phyloP scores from a whole-genome alignment of 2,888 invertebrate species.

The Bembecia ichneumoniformis region DNA sequence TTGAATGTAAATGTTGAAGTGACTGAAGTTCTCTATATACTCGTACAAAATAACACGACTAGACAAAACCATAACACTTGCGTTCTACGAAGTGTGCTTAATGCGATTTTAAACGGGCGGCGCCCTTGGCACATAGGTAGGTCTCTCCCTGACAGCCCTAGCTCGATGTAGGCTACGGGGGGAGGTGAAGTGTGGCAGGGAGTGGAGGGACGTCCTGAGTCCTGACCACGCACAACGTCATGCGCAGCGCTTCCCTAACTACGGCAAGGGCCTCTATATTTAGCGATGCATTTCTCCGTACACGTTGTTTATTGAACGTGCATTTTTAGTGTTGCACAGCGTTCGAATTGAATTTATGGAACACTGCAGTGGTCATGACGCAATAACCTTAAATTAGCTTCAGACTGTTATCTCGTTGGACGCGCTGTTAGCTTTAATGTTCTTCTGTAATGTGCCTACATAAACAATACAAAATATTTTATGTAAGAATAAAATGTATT shows the following conservation, averaged over 20 bases:
- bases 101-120: constrained; percentile 16
- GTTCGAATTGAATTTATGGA: not conserved
- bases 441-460: not conserved
- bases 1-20: no score
- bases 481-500: no score
- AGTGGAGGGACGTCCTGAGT: constrained; percentile 30
- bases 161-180: constrained; percentile 9
- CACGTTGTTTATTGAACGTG: constrained; percentile 22
- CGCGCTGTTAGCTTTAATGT: not conserved
- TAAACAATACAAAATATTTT: not conserved
- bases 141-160: constrained; percentile 20
- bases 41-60: no score
- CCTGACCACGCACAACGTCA: constrained; percentile 65
- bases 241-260: constrained; percentile 22
- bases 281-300: constrained; percentile 50
- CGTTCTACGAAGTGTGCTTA: constrained; percentile 4
- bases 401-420: not conserved
- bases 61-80: not conserved
- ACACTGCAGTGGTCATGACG: not conserved
- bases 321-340: constrained; percentile 11
- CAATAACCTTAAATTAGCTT: not conserved
- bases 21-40: no score
- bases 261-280: constrained; percentile 46
- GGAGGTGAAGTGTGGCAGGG: constrained; percentile 20
- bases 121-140: constrained; percentile 34